Conservation (phyloP, 1,140 invertebrate genomes). For the Asbolus verrucosus region DNA sequence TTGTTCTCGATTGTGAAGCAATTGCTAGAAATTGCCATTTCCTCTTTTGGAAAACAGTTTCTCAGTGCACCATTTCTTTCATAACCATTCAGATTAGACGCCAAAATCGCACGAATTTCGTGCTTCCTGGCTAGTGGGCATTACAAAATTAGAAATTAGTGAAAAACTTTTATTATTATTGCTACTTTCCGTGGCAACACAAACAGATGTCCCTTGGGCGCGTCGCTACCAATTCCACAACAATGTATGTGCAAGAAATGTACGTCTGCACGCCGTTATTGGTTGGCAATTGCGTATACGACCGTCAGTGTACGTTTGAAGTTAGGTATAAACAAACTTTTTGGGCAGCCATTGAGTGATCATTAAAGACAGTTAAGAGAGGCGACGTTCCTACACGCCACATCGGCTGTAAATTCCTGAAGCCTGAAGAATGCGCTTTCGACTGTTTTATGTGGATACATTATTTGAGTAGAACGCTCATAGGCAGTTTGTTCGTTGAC, state of each 20-base stretch:
- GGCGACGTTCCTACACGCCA: neutral
- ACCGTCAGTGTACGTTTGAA: neutral
- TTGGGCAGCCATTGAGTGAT: neutral
- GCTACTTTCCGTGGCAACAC: no score
- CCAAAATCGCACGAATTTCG: no score
- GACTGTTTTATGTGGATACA: constrained; percentile 5
- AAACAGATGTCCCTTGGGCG: no score
- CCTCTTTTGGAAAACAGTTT: no score
- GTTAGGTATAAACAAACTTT: neutral
- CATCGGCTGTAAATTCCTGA: neutral
- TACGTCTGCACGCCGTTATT: neutral
- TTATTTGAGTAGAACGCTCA: neutral
- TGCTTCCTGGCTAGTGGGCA: no score
- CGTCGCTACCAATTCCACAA: neutral
- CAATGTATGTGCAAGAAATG: neutral
- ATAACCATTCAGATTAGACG: no score
- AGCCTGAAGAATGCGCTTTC: constrained; percentile 4
- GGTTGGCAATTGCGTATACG: neutral
- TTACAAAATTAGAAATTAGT: no score
- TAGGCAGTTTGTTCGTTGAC: constrained; percentile 10
- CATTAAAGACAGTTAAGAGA: constrained; percentile 8
- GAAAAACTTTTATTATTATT: no score
- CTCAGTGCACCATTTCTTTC: no score
- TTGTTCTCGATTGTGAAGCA: no score
- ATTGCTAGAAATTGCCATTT: no score